A percentile compares a stretch with the other conserved stretches of the same genome.
Evolutionary conservation across 2,888 invertebrate species (phyloP).

Genomic region (Myathropa florea): DNA sequence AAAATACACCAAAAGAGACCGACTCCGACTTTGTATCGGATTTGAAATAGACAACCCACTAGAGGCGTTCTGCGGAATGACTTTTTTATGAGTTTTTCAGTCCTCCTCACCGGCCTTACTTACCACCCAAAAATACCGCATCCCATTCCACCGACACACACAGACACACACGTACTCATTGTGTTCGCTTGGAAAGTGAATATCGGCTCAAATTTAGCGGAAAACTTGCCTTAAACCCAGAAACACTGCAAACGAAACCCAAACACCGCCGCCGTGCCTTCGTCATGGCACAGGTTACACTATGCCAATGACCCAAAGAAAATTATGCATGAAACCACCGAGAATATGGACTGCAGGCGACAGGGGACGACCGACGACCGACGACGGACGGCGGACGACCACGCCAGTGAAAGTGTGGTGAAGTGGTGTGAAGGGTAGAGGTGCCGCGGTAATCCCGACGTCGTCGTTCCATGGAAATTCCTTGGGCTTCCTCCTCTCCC

Average conservation of each 20-base stretch:
- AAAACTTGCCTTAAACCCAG: slow-evolving; percentile 35
- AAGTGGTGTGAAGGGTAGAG: background rate
- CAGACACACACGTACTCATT: background rate
- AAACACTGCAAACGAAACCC: slow-evolving; percentile 5
- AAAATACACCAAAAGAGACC: slow-evolving; percentile 3
- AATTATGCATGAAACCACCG: slow-evolving; percentile 55
- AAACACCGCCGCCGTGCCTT: background rate
- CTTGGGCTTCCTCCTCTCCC: slow-evolving; percentile 53
- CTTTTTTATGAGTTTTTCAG: background rate
- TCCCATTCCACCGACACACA: background rate
- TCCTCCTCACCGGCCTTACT: background rate
- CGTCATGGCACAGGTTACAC: slow-evolving; percentile 37
- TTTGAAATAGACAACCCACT: background rate
- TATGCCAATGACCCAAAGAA: slow-evolving; percentile 66
- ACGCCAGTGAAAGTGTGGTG: slow-evolving; percentile 50
- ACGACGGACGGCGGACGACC: background rate
- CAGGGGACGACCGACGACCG: background rate
- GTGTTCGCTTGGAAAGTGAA: slow-evolving; percentile 33
- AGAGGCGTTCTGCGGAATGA: background rate
- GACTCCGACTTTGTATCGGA: slow-evolving; percentile 42
- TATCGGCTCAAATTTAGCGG: slow-evolving; percentile 65
- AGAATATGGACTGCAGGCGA: slow-evolving; percentile 13
- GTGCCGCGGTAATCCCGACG: slow-evolving; percentile 44
- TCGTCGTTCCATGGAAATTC: slow-evolving; percentile 50
- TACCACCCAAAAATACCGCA: background rate